Base-by-base conservation (phyloP, 2,888 invertebrate genomes). In the Cartodere bifasciata region DNA sequence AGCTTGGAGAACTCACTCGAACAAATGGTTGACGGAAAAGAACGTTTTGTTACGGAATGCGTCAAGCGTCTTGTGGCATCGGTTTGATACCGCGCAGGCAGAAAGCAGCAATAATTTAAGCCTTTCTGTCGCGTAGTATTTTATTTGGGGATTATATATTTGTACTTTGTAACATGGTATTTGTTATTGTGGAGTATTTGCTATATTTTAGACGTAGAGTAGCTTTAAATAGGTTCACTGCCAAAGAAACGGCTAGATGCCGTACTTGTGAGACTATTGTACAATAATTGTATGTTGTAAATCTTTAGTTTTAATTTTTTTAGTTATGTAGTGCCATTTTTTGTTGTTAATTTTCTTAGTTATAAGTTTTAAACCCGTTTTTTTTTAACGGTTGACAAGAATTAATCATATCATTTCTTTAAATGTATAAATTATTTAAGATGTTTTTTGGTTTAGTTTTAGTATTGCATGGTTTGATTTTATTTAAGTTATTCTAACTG, bases 21-120 rank as follows among this genome's bases (percentile, higher is more conserved):
- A 29, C 46, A 47, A 24, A 37, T 49, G 16, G 48, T 49, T 25
- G 50, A 45, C 39, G 51, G 53, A 29, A 68, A 65, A 43, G 70
- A 72, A 53, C 69, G 67, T 48, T 74, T 72, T 50, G 70, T 72
- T 33, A 70, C 71, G 2, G 70, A 72, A 46, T 72, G 72, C 50
- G 67, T 73, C 43, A 65, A 68, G 44, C 68, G 72, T 62, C 70
- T 72, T 28, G 70, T 73, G 47, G 70, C 68, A 43, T 70, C 69
- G 40, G 51, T 54, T 31, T 60, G 52, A 55, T 48, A 43, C 35
- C 38, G 32, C 20, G 17, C 9, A n/a, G n/a, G n/a, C n/a, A n/a
- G n/a, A n/a, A n/a, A n/a, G n/a, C n/a, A n/a, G n/a, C n/a, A n/a
- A n/a, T n/a, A n/a, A n/a, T n/a, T n/a, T n/a, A n/a, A n/a, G n/a